Evolutionary conservation across 2,888 invertebrate genomes (phyloP).

Genomic region (Osedax fenrisi): DNA sequence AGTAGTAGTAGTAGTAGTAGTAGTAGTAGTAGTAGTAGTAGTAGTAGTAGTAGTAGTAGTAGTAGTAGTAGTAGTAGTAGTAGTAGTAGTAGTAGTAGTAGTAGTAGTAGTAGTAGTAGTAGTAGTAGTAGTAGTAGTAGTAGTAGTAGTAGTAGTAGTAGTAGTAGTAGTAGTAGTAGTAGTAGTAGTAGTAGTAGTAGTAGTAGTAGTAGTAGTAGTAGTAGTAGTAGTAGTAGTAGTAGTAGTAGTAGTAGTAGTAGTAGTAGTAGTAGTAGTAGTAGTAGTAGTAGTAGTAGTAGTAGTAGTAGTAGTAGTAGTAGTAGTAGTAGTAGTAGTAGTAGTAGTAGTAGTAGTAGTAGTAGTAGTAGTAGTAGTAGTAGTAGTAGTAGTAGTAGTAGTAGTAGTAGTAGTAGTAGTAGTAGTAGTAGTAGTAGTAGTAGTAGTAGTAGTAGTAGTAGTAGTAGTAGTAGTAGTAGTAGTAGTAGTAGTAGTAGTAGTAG

Average conservation of each 20-base stretch:
- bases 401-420: conserved; percentile 20
- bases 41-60: conserved; percentile 13
- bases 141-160: conserved; percentile 12
- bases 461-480: conserved; percentile 22
- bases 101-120: conserved; percentile 6
- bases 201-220: conserved; percentile 13
- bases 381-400: background rate
- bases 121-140: conserved; percentile 15
- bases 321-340: too few species aligned
- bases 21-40: conserved; percentile 20
- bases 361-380: conserved; percentile 10
- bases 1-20: conserved; percentile 11
- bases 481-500: conserved; percentile 15
- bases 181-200: conserved; percentile 8
- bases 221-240: conserved; percentile 13
- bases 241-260: conserved; percentile 11
- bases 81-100: conserved; percentile 11
- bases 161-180: conserved; percentile 5
- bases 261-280: conserved; percentile 11
- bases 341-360: background rate
- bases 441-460: conserved; percentile 19
- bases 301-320: conserved; percentile 17
- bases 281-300: conserved; percentile 11
- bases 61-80: conserved; percentile 14
- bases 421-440: conserved; percentile 19